Base-by-base conservation (phyloP, 1,140 invertebrate species). In the Nasonia vitripennis region DNA sequence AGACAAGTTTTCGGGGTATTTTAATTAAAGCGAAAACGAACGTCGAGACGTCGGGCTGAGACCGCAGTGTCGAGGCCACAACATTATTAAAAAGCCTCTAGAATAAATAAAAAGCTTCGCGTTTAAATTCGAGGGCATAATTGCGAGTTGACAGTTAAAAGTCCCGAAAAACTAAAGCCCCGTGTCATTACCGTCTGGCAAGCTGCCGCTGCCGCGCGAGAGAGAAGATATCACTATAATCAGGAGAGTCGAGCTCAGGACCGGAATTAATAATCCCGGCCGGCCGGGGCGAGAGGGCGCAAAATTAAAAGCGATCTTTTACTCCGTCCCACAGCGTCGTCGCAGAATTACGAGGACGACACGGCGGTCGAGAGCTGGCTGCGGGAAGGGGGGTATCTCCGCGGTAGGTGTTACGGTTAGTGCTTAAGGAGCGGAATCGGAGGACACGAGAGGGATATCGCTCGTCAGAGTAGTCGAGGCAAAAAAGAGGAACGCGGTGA, bases 351-450 rank as follows among this genome's bases (percentile, higher is more conserved):
- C 77, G 34, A 37, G 62, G 45, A 68, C 67, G 75, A 17, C 27
- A 80, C n/a, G 12, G 48, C 48, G 31, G 6, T 31, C 75, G 51
- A 77, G 68, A 51, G 31, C 17, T 37, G 37, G 23, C 9, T 17
- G 17, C 41, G 31, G 7, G 37, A 4, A 79, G 62, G 7, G 74
- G 34, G 48, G 37, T 87, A 90, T 90, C 88, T 89, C 89, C 88
- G 86, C 88, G 87, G 86, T 89, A 88, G 89, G 87, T 91, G 89
- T 91, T 87, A 90, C 88, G 88, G 89, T 88, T 89, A 83, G 51
- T 45, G 51, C 77, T 85, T 45, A 67, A 74, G 68, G 17, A 71
- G 11, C n/a, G 27, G n/a, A 73, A 78, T 73, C 12, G 41, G 62
- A 45, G 41, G 41, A 45, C n/a, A 2, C 6, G 27, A 70, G 31